These are phyloP conservation scores for Neotragus moschatus DNA, from an alignment of 2,113 vertebrate species.

Conservation along the genomic window DNA sequence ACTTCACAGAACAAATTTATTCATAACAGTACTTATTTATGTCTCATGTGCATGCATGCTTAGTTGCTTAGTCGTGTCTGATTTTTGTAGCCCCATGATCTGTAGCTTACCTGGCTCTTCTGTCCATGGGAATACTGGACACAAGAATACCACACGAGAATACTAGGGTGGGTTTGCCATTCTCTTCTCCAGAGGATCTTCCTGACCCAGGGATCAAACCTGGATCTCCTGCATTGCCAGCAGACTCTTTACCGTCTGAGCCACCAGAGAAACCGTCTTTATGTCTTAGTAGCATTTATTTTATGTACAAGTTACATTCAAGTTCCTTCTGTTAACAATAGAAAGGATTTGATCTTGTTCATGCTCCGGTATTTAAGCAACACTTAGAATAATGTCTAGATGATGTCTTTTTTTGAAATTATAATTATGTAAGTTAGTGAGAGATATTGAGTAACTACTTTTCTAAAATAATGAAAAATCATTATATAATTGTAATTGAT, in stretches of 20 bases:
- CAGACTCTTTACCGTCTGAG: neutral
- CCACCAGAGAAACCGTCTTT: neutral
- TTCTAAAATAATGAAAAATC: neutral
- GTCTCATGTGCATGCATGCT: neutral
- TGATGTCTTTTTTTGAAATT: neutral
- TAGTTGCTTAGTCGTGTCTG: neutral
- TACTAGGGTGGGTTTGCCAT: neutral
- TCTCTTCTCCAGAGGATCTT: neutral
- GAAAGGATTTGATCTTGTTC: neutral
- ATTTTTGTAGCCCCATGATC: neutral
- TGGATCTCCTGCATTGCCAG: neutral
- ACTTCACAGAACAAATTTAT: neutral
- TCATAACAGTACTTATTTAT: neutral
- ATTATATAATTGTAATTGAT: neutral
- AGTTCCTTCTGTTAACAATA: neutral
- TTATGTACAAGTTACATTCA: neutral
- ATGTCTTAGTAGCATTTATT: neutral
- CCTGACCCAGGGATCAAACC: neutral
- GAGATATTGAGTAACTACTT: neutral
- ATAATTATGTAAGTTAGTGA: neutral
- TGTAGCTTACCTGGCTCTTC: neutral
- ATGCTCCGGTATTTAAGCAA: neutral
- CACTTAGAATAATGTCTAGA: neutral
- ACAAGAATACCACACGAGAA: neutral
- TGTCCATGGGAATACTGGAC: neutral